phyloP scores from a whole-genome alignment of 2,797 vertebrate genomes.

The Carapus acus region DNA sequence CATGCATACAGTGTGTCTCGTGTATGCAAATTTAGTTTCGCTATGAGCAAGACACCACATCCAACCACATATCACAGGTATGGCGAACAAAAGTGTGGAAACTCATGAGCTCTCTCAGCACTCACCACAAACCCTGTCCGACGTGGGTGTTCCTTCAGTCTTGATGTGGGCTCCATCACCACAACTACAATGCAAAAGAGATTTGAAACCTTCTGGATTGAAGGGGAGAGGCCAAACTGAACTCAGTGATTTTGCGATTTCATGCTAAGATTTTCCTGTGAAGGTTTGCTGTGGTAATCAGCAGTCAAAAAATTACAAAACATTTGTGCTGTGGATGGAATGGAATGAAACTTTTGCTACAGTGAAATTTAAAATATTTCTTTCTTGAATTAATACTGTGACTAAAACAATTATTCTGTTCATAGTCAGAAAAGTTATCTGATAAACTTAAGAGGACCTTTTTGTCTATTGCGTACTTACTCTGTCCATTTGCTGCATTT shows the following conservation, averaged over 20 bases:
- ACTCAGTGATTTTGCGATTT: no score
- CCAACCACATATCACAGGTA: slow-evolving; percentile 25
- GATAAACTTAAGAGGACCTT: neutral
- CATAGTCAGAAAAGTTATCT: no score
- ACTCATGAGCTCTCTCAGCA: slow-evolving; percentile 9
- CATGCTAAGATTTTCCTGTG: no score
- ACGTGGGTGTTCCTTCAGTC: slow-evolving; percentile 24
- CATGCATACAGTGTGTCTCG: fast-evolving
- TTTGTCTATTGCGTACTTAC: slow-evolving; percentile 43
- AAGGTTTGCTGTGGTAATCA: no score
- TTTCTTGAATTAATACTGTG: neutral
- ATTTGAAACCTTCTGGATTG: neutral
- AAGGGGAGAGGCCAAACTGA: no score
- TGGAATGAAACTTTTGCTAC: no score
- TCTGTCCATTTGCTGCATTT: slow-evolving; percentile 47
- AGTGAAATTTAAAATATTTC: no score
- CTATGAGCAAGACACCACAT: slow-evolving; percentile 1
- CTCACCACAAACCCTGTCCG: slow-evolving; percentile 66
- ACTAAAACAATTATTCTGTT: neutral
- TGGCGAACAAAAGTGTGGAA: no score
- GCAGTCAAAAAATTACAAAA: no score
- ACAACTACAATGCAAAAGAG: slow-evolving; percentile 59
- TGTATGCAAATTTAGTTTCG: slow-evolving; percentile 17
- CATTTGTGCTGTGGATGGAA: no score
- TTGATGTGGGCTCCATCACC: fast-evolving